Evolutionary conservation across 2,797 vertebrate genomes (phyloP), one percentile per base, ranked within the genome.

Genomic region (Tokudaia muenninki): DNA sequence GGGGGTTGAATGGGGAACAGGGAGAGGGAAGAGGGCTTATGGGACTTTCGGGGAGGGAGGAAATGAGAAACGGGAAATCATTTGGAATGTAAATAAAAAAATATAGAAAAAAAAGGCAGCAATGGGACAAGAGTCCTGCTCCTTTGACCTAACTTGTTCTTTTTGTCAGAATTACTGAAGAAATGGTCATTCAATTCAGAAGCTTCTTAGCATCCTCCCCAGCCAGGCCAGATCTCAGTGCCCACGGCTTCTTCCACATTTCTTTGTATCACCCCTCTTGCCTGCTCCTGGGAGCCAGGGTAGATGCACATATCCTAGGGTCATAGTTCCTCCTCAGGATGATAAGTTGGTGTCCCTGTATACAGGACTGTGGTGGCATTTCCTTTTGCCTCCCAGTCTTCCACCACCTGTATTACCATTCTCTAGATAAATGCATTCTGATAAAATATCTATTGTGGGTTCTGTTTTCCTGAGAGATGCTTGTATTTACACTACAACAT

Each of bases 181-280:
- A 77, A 44, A 41, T 1, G 4, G 3, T 6, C 67, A 37, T 55
- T 90, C 14, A 34, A 19, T n/a, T 34, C 12, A 7, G 26, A 16
- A 44, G 14, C 55, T n/a, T 74, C 78, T 80, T 79, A 3, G 4
- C 65, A 47, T 24, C 7, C 1, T 41, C 10, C 41, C 5, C 2
- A n/a, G 8, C 1, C 74, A 47, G 12, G 3, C 37, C 24, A 61
- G 19, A 3, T 41, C 67, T 41, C 41, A 6, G 4, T 24, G 14
- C 70, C 0, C 5, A 44, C 5, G 10, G 22, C 1, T 11, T 4
- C 37, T 4, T 21, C 5, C 5, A 0, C 21, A 75, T 8, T 44
- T 52, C 24, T 52, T 52, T 2, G 10, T 7, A 29, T 37, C n/a
- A 37, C n/a, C 12, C 17, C 6, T 77, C 17, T 31, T 14, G 0